Conservation (phyloP, 2,888 invertebrate species). For the Cheilosia pagana region DNA sequence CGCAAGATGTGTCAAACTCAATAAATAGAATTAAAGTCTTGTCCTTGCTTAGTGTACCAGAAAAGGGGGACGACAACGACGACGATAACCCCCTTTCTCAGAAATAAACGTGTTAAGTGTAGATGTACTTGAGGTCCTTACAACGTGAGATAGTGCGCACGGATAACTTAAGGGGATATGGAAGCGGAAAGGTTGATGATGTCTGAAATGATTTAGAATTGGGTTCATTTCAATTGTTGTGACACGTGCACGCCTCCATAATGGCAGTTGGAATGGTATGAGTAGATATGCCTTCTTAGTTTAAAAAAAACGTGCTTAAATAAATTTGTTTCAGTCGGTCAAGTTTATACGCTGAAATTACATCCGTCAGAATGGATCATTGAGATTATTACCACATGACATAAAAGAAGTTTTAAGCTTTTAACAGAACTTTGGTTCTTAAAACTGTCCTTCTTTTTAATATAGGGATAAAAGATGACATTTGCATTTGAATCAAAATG, state of each 20-base stretch:
- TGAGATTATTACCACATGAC: constrained; percentile 8
- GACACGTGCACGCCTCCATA: constrained; percentile 57
- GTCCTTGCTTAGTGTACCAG: constrained; percentile 15
- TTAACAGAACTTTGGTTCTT: no score
- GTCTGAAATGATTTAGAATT: constrained; percentile 37
- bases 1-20: neutral
- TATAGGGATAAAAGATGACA: no score
- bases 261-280: constrained; percentile 1
- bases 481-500: no score
- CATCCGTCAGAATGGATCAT: constrained; percentile 31
- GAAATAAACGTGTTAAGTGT: constrained; percentile 50
- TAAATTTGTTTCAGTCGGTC: constrained; percentile 42
- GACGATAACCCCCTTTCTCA: neutral
- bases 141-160: constrained; percentile 26
- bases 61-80: constrained; percentile 13
- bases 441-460: no score
- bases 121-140: constrained; percentile 32
- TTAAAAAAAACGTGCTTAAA: constrained; percentile 48
- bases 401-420: neutral
- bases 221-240: constrained; percentile 48
- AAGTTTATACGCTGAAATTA: constrained; percentile 25
- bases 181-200: constrained; percentile 14
- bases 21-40: constrained; percentile 16
- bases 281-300: neutral
- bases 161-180: neutral